A percentile compares a stretch with the other conserved stretches of the same genome.
phyloP scores from a whole-genome alignment of 2,113 vertebrate genomes.

The Hippocampus abdominalis region DNA sequence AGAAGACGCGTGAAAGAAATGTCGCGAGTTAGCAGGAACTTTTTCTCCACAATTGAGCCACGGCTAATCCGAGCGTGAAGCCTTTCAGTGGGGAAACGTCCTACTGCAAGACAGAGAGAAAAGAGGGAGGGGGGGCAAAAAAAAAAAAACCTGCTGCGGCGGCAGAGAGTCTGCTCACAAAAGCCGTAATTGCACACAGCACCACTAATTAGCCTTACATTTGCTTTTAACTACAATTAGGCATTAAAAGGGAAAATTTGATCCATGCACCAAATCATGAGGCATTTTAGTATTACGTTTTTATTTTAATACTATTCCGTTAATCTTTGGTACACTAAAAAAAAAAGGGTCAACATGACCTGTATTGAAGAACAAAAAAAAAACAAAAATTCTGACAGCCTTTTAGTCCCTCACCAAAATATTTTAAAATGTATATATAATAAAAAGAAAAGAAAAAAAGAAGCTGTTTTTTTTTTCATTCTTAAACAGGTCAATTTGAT shows the following conservation, averaged over 20 bases:
- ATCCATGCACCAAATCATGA: not conserved
- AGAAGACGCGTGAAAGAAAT: constrained; percentile 14
- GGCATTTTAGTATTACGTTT: not conserved
- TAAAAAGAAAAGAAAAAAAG: not conserved
- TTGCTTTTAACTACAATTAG: constrained; percentile 36
- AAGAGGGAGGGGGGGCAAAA: not conserved
- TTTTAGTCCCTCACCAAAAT: too few species aligned
- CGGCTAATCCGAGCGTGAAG: constrained; percentile 52
- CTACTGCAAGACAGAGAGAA: constrained; percentile 29
- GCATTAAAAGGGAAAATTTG: constrained; percentile 39
- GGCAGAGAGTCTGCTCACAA: constrained; percentile 59
- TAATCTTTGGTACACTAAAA: not conserved
- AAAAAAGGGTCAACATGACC: not conserved
- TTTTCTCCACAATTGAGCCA: constrained; percentile 13
- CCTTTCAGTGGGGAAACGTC: constrained; percentile 58
- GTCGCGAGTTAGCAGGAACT: constrained; percentile 46
- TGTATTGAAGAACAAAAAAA: not conserved
- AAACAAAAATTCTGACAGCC: not conserved
- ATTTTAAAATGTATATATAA: not conserved
- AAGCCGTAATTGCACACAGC: constrained; percentile 49
- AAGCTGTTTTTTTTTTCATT: not conserved
- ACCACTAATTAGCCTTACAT: constrained; percentile 44
- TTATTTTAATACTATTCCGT: not conserved
- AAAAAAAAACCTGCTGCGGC: constrained; percentile 57
- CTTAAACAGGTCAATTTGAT: not conserved